phyloP scores from a whole-genome alignment of 2,113 vertebrate species.

The Micromys minutus region DNA sequence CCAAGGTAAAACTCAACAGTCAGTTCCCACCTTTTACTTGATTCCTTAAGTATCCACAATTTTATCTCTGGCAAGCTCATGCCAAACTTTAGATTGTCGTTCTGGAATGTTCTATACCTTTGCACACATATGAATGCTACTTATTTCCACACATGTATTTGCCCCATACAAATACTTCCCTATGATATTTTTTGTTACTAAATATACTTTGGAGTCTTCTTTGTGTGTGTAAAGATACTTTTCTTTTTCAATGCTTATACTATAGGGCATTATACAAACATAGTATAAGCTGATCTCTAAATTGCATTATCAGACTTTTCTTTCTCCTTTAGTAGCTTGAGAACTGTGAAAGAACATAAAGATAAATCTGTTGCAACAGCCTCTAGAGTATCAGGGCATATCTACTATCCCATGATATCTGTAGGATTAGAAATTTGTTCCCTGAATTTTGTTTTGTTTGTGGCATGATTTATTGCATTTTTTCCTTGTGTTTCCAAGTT shows the following conservation, averaged over 20 bases:
- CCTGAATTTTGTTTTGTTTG: not conserved
- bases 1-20: conserved; percentile 5
- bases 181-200: not conserved
- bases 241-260: conserved; percentile 23
- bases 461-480: not conserved
- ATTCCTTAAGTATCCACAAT: not conserved
- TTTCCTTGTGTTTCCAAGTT: not conserved
- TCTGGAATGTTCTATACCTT: not conserved
- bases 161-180: not conserved
- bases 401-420: not conserved
- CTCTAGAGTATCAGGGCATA: not conserved
- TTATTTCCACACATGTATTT: conserved; percentile 36
- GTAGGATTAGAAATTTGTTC: conserved; percentile 6
- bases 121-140: not conserved
- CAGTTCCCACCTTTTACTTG: not conserved
- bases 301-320: not conserved
- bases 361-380: not conserved
- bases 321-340: not conserved
- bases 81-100: not conserved
- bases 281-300: conserved; percentile 6
- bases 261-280: not conserved
- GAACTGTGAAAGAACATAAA: not conserved
- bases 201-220: not conserved
- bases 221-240: not conserved
- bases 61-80: not conserved